Evolutionary conservation across 2,888 invertebrate genomes (phyloP), one percentile per base, ranked within the genome.

Genomic region (Pemphredon lugubris): DNA sequence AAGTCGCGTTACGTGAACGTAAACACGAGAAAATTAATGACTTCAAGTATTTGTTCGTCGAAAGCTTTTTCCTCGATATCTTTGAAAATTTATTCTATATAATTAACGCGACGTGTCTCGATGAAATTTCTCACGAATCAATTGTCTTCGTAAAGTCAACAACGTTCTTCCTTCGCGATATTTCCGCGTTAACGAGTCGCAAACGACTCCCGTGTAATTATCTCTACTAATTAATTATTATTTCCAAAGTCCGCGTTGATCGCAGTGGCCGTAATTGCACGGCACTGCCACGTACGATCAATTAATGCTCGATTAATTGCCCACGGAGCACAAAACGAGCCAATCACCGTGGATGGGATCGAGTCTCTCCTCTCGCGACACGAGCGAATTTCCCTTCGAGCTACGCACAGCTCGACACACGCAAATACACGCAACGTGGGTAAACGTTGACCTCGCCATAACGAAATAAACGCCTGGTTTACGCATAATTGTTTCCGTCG

Each of bases 381-480:
- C 74, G 68, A 73, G 74, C 68, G 57, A 76, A 79, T 68, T 79
- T 79, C 68, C 48, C 71, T 70, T 81, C 75, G 78, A 72, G 75
- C 65, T 55, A 66, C 69, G 73, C 67, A 65, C 75, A 54, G 54
- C 59, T 54, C 54, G 53, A 21, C 11, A 37, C 26, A 16, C 18
- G 44, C 23, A 39, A 20, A 40, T 18, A 60, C 65, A 63, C 54
- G 65, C 73, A 66, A 69, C 74, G 70, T 65, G 51, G 65, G 73
- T 80, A 81, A 77, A 75, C 65, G 71, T 77, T 81, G 75, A 84
- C 76, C 78, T 83, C 77, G 77, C 71, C 74, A 58, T 79, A 73
- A 81, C 50, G 59, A 81, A 81, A 83, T 81, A 69, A 40, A 67
- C 48, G 34, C 11, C 39, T 40, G 37, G 65, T 40, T 72, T 64